Evolutionary conservation across 2,797 vertebrate genomes (phyloP).

Genomic region (Anguilla megastoma): DNA sequence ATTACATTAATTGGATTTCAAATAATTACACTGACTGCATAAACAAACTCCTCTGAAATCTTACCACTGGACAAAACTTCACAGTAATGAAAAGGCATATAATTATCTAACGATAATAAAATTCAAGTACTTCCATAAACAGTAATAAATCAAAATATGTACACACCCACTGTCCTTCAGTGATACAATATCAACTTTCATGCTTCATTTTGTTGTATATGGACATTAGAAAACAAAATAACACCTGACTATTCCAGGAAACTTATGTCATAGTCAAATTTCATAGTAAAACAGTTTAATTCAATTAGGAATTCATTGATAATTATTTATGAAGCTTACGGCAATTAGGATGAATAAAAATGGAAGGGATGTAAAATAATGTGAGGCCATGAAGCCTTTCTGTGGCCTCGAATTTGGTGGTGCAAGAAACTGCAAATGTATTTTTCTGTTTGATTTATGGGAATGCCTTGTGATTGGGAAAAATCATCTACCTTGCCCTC

Average conservation of each 20-base stretch:
- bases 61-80: neutral
- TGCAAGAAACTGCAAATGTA: neutral
- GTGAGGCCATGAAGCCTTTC: neutral
- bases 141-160: neutral
- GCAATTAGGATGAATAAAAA: neutral
- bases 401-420: neutral
- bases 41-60: neutral
- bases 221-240: neutral
- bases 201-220: neutral
- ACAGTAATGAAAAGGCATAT: neutral
- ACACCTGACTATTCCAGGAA: neutral
- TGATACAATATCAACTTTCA: neutral
- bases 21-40: neutral
- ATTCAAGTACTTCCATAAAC: neutral
- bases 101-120: neutral
- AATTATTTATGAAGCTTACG: neutral
- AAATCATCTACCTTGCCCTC: constrained; percentile 20
- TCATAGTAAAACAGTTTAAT: neutral
- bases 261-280: neutral
- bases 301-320: neutral
- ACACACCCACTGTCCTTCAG: neutral
- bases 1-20: neutral
- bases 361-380: neutral
- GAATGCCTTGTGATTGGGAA: constrained; percentile 40
- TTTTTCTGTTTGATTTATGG: constrained; percentile 36